These are phyloP conservation scores for Limulus polyphemus DNA, from an alignment of 2,888 invertebrate genomes.

Conservation along the genomic window DNA sequence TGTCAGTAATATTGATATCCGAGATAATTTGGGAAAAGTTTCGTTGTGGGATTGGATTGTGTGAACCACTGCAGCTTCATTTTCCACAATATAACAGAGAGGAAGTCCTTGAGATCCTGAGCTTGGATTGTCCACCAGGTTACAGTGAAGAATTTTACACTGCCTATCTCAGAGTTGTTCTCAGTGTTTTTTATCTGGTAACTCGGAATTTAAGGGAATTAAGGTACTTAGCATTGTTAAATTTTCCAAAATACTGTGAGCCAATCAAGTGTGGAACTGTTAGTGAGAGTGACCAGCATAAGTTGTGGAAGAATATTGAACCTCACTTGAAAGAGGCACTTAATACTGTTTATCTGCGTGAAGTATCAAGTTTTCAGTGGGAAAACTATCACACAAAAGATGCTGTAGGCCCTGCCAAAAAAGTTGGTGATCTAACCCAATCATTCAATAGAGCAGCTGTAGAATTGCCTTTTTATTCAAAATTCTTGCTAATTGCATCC, in stretches of 20 bases:
- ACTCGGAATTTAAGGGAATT: conserved; percentile 76
- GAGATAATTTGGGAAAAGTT: conserved; percentile 71
- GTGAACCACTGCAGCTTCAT: conserved; percentile 57
- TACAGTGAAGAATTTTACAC: conserved; percentile 47
- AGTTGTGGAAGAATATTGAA: conserved; percentile 66
- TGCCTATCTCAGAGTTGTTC: conserved; percentile 65
- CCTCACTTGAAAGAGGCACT: conserved; percentile 59
- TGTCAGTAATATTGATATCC: conserved; percentile 62
- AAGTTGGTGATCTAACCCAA: conserved; percentile 16
- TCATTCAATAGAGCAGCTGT: conserved; percentile 27
- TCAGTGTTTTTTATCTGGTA: conserved; percentile 68
- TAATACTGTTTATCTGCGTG: conserved; percentile 57
- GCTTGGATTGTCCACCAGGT: conserved; percentile 31
- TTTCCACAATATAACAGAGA: conserved; percentile 68
- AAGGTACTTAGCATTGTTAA: conserved; percentile 56
- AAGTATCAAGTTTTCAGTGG: conserved; percentile 22
- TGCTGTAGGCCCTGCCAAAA: conserved; percentile 24
- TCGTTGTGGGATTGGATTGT: conserved; percentile 52
- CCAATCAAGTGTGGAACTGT: conserved; percentile 57
- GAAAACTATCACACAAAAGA: too few species aligned
- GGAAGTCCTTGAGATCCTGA: conserved; percentile 44
- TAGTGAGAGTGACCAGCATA: conserved; percentile 49
- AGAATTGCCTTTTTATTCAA: conserved; percentile 69
- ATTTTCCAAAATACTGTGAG: conserved; percentile 61
- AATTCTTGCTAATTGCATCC: conserved; percentile 74